Percentiles rank a stretch among this genome's conserved stretches.
phyloP scores from a whole-genome alignment of 2,113 vertebrate species.

The Aegithalos caudatus region DNA sequence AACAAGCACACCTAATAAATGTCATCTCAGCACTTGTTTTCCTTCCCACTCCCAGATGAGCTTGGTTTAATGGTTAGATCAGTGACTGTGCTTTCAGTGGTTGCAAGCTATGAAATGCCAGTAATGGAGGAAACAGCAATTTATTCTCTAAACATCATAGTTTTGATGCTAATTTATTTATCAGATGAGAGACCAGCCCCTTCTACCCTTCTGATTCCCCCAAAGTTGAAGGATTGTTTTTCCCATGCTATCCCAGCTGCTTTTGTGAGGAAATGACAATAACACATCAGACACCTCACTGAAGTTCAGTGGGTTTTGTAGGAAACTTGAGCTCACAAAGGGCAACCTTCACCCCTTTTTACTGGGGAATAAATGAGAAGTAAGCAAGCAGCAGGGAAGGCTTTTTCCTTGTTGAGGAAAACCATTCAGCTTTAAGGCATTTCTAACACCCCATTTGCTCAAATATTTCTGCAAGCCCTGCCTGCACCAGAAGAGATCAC shows the following conservation, averaged over 20 bases:
- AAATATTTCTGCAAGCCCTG: not conserved
- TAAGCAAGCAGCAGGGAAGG: not conserved
- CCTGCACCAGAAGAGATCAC: not conserved
- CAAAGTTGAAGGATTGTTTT: not conserved
- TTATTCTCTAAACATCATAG: not conserved
- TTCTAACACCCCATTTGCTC: not conserved
- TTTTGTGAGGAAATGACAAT: not conserved
- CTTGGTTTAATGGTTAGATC: not conserved
- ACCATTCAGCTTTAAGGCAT: not conserved
- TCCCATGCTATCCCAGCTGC: not conserved
- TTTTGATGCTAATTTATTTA: not conserved
- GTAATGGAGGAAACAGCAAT: not conserved
- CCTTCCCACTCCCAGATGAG: not conserved
- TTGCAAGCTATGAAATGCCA: not conserved
- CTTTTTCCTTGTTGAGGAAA: not conserved
- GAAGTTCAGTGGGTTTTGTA: not conserved
- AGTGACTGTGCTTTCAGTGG: not conserved
- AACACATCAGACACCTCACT: not conserved
- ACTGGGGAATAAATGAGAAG: conserved; percentile 14
- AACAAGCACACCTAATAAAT: not conserved
- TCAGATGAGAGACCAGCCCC: not conserved
- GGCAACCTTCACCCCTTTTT: not conserved
- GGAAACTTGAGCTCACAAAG: not conserved
- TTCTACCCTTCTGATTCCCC: not conserved
- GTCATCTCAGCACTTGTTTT: not conserved